Base-by-base conservation (phyloP, 2,888 invertebrate genomes). In the Amiota minor region DNA sequence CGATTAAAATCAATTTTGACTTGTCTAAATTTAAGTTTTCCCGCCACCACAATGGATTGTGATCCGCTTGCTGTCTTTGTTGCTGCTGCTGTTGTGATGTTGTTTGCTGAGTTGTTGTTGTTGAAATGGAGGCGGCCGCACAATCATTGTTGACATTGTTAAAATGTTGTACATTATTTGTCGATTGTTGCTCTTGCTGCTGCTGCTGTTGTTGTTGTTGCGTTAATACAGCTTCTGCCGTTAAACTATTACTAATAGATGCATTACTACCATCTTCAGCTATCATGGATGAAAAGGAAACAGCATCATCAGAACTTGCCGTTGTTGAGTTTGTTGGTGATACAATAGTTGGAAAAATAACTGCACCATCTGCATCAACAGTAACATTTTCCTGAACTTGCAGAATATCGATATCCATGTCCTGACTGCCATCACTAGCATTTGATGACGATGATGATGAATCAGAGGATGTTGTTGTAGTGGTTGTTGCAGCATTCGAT, bases 1-100 rank as follows among this genome's bases (percentile, higher is more conserved):
- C 97, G 75, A 96, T 92, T 78, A 96, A 88, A 64, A 92, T 92
- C 75, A 95, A 90, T 76, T 91, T 90, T 6, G 91, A 90, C 85
- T 92, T 91, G 83, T 93, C 92, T 83, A 94, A 88, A 49, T 91
- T 90, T 18, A 93, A 88, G 73, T 90, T 89, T 67, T 92, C 91
- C 0, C 91, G 90, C 93, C 93, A 93, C 92, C 93, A 92, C 16
- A 92, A 87, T 0, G 90, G 90, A 78, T 91, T 90, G 16, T 84
- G 81, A 14, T 82, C 86, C 77, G 71, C 71, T 78, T 81, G 77
- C 74, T 81, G 77, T 74, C 79, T 81, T 46, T 76, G 77, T 20
- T 77, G 78, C 68, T 81, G 80, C 56, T 76, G 78, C 20, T 77
- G 81, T 45, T 75, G 81, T 71, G 67, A 76, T 73, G 71, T 62